Percentiles rank a stretch among this genome's conserved stretches.
These are phyloP conservation scores for Synanthedon tipuliformis DNA, from an alignment of 2,888 invertebrate genomes.

Conservation along the genomic window DNA sequence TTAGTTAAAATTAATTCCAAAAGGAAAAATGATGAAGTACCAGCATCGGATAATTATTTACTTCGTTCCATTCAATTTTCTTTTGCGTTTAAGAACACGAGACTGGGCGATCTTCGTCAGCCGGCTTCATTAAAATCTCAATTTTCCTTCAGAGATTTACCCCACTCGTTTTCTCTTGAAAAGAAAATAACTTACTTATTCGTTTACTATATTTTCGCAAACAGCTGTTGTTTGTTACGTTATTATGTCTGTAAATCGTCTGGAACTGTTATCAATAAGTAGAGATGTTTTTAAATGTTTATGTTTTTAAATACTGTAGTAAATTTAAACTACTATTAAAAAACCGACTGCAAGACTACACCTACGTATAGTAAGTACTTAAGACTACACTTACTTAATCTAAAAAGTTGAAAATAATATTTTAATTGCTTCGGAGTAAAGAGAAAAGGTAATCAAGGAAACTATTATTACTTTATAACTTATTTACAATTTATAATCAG, in stretches of 20 bases:
- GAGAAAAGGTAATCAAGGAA: no score
- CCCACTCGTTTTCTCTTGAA: slow-evolving; percentile 2
- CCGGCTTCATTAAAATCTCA: slow-evolving; percentile 11
- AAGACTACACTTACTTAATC: no score
- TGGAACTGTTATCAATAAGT: no score
- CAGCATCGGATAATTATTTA: slow-evolving; percentile 5
- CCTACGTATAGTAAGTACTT: no score
- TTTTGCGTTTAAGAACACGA: slow-evolving; percentile 2
- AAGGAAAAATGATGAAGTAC: slow-evolving; percentile 6
- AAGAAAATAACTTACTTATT: background rate
- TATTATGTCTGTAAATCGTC: background rate
- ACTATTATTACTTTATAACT: no score
- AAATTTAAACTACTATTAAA: no score
- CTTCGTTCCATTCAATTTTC: slow-evolving; percentile 6
- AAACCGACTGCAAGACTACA: no score
- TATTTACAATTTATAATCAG: no score
- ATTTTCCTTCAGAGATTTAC: slow-evolving; percentile 8
- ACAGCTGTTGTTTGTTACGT: slow-evolving; percentile 1
- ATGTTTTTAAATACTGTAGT: no score
- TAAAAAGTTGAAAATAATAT: no score
- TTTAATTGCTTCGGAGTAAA: no score
- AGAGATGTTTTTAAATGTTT: no score
- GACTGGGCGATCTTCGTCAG: slow-evolving; percentile 3
- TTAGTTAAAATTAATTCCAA: slow-evolving; percentile 3
- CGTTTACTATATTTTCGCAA: slow-evolving; percentile 1